These are phyloP conservation scores for Aythya baeri DNA, from an alignment of 2,113 vertebrate species.

Conservation along the genomic window DNA sequence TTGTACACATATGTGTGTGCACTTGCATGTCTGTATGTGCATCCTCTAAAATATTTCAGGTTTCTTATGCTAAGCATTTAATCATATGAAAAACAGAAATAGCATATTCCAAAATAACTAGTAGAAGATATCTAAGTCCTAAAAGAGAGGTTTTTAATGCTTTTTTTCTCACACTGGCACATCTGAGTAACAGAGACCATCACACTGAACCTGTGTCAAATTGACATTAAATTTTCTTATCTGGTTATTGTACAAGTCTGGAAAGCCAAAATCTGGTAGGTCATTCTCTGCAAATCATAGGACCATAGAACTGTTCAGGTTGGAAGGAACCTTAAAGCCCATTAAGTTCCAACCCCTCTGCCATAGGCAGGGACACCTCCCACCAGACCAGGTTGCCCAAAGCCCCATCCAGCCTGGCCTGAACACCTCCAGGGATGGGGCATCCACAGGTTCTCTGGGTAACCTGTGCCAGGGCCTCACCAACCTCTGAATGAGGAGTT, in stretches of 20 bases:
- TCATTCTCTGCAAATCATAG: not conserved
- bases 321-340: no score
- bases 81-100: not conserved
- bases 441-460: no score
- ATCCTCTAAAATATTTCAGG: constrained; percentile 18
- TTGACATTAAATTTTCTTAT: not conserved
- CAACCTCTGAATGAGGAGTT: no score
- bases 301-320: no score
- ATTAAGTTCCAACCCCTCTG: no score
- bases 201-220: not conserved
- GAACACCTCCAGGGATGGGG: no score
- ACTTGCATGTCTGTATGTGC: no score
- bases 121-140: not conserved
- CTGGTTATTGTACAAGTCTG: not conserved
- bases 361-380: no score
- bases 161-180: not conserved
- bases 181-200: not conserved
- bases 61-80: constrained; percentile 42
- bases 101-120: constrained; percentile 5
- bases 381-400: no score
- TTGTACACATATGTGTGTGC: not conserved
- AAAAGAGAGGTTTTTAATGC: not conserved
- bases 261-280: not conserved
- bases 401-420: no score
- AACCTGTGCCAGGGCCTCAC: no score